Percentiles rank a stretch among this genome's conserved stretches.
Evolutionary conservation across 2,797 vertebrate species (phyloP).

Genomic region (Neostethus bicornis): DNA sequence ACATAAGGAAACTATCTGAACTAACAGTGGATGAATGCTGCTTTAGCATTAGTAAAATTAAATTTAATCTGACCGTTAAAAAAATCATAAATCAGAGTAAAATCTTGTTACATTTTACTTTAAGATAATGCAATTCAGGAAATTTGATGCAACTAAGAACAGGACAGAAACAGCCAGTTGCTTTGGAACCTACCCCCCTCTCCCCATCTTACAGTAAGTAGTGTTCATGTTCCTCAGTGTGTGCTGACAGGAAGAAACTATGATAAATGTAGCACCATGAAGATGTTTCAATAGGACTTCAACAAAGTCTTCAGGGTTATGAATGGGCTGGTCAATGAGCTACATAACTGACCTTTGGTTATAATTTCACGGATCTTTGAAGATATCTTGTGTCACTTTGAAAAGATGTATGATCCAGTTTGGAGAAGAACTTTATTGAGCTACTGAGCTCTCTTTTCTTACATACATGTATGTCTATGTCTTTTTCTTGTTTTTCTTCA

Average conservation of each 20-base stretch:
- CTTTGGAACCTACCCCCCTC: too few species aligned
- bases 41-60: too few species aligned
- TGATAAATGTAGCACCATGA: slow-evolving; percentile 61
- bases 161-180: slow-evolving; percentile 1
- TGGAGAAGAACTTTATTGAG: not conserved
- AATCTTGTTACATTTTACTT: too few species aligned
- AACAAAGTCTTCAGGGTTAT: slow-evolving; percentile 63
- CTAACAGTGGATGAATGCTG: too few species aligned
- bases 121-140: too few species aligned
- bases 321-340: slow-evolving; percentile 65
- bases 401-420: slow-evolving; percentile 57
- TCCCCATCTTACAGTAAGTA: slow-evolving; percentile 38
- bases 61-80: too few species aligned
- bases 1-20: too few species aligned
- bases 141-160: too few species aligned
- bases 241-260: slow-evolving; percentile 49
- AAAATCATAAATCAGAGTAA: too few species aligned
- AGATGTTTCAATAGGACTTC: slow-evolving; percentile 36
- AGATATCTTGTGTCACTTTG: slow-evolving; percentile 36
- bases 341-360: slow-evolving; percentile 56
- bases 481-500: not conserved
- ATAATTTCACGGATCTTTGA: slow-evolving; percentile 48
- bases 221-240: slow-evolving; percentile 39
- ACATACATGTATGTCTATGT: slow-evolving; percentile 3
- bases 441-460: not conserved